Base-by-base conservation (phyloP, 2,797 vertebrate genomes). In the Sphenodon punctatus region DNA sequence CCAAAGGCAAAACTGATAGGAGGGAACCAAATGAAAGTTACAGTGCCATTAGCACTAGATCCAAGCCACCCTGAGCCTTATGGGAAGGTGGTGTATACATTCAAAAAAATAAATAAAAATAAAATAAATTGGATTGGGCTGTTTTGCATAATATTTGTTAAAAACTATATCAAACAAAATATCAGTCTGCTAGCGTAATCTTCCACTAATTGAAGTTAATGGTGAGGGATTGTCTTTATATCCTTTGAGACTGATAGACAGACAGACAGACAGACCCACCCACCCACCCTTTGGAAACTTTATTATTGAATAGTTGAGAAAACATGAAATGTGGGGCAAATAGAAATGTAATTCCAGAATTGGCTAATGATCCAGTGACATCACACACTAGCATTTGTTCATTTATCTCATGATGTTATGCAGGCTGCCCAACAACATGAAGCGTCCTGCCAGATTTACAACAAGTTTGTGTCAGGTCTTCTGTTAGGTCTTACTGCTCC, bases 351-450 rank as follows among this genome's bases (percentile, higher is more conserved):
- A 27, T 14, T 86, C 10, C n/a, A 85, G 66, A 80, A 71, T 56
- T 75, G 42, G 78, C 65, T 55, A 53, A 68, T 73, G 9, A 86
- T 6, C 10, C 19, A 5, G 3, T 58, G 60, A 48, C 22, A 76
- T 85, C 75, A 71, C 5, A 2, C 51, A 56, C 30, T 36, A 27
- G 2, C 20, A 6, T 4, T 68, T 85, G 90, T 69, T 65, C 30
- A 64, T 72, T 73, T 85, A 20, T 15, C 63, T 85, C 32, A 41
- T 56, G 56, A 69, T 88, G 89, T 67, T 55, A 86, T 41, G 60
- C 60, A 80, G n/a, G 46, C 38, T 27, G 64, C 15, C 38, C 27
- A 6, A 25, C 43, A 48, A 63, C 27, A 80, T 12, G 58, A 78
- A 78, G 41, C 11, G 58, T 32, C 9, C 23, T 69, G 32, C 49